Percentiles rank a stretch among this genome's conserved stretches.
phyloP scores from a whole-genome alignment of 2,797 vertebrate species.

The Rhinella marina region DNA sequence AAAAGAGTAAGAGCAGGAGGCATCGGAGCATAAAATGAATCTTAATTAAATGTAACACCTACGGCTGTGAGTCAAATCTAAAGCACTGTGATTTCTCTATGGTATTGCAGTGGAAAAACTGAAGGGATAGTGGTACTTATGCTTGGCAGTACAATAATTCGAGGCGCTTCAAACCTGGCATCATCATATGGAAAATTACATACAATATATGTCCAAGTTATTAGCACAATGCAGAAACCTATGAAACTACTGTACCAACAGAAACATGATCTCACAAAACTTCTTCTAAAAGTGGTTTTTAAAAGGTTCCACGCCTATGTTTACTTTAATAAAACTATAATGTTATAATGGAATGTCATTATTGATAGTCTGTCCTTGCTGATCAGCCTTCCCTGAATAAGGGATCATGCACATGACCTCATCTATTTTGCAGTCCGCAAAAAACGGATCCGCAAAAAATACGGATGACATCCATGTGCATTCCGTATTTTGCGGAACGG shows the following conservation, averaged over 20 bases:
- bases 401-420: no score
- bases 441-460: no score
- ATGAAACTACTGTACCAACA: neutral
- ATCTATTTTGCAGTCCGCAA: no score
- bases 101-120: conserved; percentile 26
- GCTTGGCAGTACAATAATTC: neutral
- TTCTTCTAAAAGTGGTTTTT: neutral
- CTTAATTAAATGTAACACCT: conserved; percentile 57
- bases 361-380: no score
- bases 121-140: neutral
- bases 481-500: no score
- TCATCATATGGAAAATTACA: neutral
- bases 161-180: neutral
- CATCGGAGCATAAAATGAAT: conserved; percentile 53
- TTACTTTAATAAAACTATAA: neutral
- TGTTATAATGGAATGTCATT: no score
- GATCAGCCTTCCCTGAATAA: no score
- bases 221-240: no score
- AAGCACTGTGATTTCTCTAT: conserved; percentile 32
- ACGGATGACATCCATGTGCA: no score
- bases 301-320: neutral
- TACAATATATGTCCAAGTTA: neutral
- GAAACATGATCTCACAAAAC: neutral
- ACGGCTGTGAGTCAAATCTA: conserved; percentile 44
- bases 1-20: conserved; percentile 46